A percentile compares a stretch with the other conserved stretches of the same genome.
Evolutionary conservation across 2,888 invertebrate species (phyloP).

Genomic region (Rhingia campestris): DNA sequence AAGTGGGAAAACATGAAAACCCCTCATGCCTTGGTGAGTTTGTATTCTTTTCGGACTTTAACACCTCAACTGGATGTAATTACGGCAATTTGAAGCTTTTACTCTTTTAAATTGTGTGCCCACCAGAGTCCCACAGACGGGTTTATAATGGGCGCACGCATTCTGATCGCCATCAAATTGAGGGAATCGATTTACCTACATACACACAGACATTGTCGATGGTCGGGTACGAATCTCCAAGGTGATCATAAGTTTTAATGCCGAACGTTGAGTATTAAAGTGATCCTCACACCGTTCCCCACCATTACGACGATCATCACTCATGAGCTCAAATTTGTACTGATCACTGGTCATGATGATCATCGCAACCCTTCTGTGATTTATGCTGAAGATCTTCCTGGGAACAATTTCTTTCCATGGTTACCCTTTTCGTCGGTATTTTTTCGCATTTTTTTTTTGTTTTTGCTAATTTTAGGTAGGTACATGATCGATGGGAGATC

Average conservation of each 20-base stretch:
- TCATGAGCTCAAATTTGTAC: background rate
- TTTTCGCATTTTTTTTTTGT: background rate
- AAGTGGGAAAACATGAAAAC: constrained; percentile 2
- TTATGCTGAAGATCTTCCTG: constrained; percentile 34
- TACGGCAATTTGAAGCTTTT: constrained; percentile 56
- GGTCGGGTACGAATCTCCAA: constrained; percentile 4
- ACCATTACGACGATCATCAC: background rate
- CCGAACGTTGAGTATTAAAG: background rate
- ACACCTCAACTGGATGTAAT: constrained; percentile 56
- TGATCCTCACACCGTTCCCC: background rate
- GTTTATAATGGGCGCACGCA: constrained; percentile 50
- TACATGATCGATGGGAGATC: constrained; percentile 35
- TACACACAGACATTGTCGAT: background rate
- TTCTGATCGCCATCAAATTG: constrained; percentile 47
- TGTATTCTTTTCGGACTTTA: constrained; percentile 35
- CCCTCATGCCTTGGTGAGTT: constrained; percentile 3
- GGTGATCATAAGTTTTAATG: constrained; percentile 38
- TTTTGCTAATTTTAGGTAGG: constrained; percentile 38
- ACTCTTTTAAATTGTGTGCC: constrained; percentile 39
- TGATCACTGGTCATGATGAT: constrained; percentile 43
- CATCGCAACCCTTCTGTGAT: constrained; percentile 27
- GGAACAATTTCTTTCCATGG: constrained; percentile 13
- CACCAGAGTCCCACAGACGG: constrained; percentile 12
- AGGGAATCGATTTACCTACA: constrained; percentile 11
- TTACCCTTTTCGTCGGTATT: background rate